Base-by-base conservation (phyloP, 2,113 vertebrate genomes). In the Equus przewalskii region DNA sequence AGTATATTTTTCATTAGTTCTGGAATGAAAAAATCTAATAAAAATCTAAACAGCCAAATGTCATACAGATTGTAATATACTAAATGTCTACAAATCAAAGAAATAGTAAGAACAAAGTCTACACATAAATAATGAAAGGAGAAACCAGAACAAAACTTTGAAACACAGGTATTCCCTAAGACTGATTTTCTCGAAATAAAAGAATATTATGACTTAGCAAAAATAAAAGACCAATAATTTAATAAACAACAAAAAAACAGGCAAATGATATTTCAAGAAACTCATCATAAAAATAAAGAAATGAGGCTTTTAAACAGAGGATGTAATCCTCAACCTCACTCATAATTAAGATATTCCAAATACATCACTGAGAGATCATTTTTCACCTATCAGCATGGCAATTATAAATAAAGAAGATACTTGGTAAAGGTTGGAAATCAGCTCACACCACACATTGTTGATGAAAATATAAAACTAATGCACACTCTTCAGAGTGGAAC, bases 41-140 rank as follows among this genome's bases (percentile, higher is more conserved):
- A 81, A 86, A 81, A 67, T 21, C 19, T 54, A 58, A 85, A 85
- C 82, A 85, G 18, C 26, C 72, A 84, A 78, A 51, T 72, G 22
- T 89, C 60, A 80, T 73, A 67, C 44, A 56, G 76, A 87, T 58
- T 86, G 30, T 56, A 65, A 36, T 81, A 58, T 22, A 81, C 12
- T 67, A 96, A 72, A 65, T 65, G 78, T 81, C 44, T 94, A 86
- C 75, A 94, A 64, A 24, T 56, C 49, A 60, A 86, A 94, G 91
- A 14, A 88, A 46, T 22, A 93, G 41, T 28, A 84, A 89, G 18
- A 82, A 86, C 26, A 81, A 95, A 91, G 69, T 84, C 41, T 89
- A 33, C 1, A 93, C 1, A 88, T 30, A 81, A 95, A 85, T 18
- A 93, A 60, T 73, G 28, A 85, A 91, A 89, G 19, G 6, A 80